Base-by-base conservation (phyloP, 2,888 invertebrate species). In the Agapetus fuscipes region DNA sequence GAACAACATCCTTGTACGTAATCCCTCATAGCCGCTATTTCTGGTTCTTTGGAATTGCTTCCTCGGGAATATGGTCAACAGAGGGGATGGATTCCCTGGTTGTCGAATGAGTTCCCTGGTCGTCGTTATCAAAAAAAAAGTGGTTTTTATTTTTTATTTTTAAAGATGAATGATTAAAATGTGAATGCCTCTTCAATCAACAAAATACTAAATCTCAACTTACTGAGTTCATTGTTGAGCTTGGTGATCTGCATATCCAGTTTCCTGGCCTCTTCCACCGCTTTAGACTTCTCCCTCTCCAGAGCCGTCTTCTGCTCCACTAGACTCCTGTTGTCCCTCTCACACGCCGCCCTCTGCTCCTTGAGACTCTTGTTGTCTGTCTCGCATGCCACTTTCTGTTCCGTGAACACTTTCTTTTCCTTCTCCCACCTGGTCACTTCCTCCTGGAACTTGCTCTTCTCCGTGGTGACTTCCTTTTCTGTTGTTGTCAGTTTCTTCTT, bases 181-280 rank as follows among this genome's bases (percentile, higher is more conserved):
- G n/a, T n/a, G n/a, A n/a, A n/a, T n/a, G n/a, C n/a, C n/a, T n/a
- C n/a, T n/a, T n/a, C n/a, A n/a, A n/a, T n/a, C n/a, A n/a, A n/a
- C n/a, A n/a, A n/a, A n/a, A n/a, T n/a, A n/a, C n/a, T n/a, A n/a
- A n/a, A n/a, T n/a, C n/a, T n/a, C 30, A 43, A 63, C 66, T 63
- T 61, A 78, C 78, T 74, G 48, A 77, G 64, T 51, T 80, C 76
- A 39, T 62, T 57, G 52, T 72, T 74, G 4, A 80, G 60, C 54
- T 74, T 72, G 42, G 61, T 62, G 30, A 77, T 66, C 62, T 76
- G 72, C 34, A 66, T 61, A 54, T 78, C 74, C 43, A 83, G 56
- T 36, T 64, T 68, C 44, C 72, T 72, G 50, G 78, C 83, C 49
- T 80, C 82, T 42, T 76, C 74, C 52, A 77, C 76, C 16, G 80